Evolutionary conservation across 2,113 vertebrate genomes (phyloP), one percentile per base, ranked within the genome.

Genomic region (Sinocyclocheilus grahami): DNA sequence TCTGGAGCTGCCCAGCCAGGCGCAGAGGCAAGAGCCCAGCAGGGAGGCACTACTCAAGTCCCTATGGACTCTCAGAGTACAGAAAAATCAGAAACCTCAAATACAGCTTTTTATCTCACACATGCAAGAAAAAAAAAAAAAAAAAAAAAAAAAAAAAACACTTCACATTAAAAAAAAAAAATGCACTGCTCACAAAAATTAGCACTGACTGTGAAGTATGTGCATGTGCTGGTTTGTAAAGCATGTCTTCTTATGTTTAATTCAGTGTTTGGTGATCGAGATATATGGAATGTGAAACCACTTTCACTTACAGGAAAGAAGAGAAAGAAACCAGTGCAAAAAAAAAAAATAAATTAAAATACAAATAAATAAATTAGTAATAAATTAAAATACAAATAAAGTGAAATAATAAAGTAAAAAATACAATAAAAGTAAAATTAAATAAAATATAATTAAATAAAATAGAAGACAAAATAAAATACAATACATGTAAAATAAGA

Each of bases 1-100:
- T 78, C 79, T 69, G 84, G 83, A 90, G 82, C 67, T 85, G 86
- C 80, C 86, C 88, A 89, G 81, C 78, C 76, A 89, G 89, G 69
- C 90, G 85, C 63, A 53, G 58, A 88, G 86, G 76, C 83, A 83
- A 78, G 69, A 39, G 37, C 20, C 48, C 74, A 63, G 37, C 77
- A 46, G 63, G 82, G 62, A 71, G 85, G 33, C 82, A 82, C 60
- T 63, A 87, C 30, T 79, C 55, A 24, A 27, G 67, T 69, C 86
- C 85, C 78, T 18, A 10, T 33, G 86, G 85, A 86, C 63, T 86
- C 30, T 27, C 7, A 82, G 69, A 87, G 79, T 80, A 80, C 85
- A 82, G 62, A 85, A 87, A 77, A 72, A 86, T 65, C 9, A 48
- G 46, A 78, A 62, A 46, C 76, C 72, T 69, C 5, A 72, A 46